phyloP scores from a whole-genome alignment of 2,113 vertebrate genomes.

The Conger conger region DNA sequence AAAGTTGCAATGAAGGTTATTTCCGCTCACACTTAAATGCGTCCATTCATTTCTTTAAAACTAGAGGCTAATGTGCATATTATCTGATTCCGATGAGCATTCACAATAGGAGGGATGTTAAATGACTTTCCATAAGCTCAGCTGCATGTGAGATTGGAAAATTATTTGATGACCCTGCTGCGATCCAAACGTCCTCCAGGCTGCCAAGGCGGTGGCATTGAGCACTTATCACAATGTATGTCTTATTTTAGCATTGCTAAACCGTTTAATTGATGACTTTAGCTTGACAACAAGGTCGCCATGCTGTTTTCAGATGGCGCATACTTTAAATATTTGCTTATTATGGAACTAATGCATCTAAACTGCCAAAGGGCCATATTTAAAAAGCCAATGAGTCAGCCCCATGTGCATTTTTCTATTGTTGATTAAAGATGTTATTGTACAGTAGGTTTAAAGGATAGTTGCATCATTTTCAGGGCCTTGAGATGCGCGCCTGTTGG shows the following conservation, averaged over 20 bases:
- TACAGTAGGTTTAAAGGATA: no score
- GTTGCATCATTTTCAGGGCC: no score
- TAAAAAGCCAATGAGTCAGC: no score
- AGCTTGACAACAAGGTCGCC: background rate
- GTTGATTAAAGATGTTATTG: no score
- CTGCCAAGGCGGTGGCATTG: background rate
- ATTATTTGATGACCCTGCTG: background rate
- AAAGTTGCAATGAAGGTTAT: background rate
- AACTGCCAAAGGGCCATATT: background rate
- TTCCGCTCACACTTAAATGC: constrained; percentile 12
- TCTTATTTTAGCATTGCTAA: background rate
- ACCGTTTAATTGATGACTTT: background rate
- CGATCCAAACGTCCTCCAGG: background rate
- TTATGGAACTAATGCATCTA: background rate
- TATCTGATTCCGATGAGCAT: background rate
- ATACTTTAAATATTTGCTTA: background rate
- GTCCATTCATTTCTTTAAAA: constrained; percentile 21
- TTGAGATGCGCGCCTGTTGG: no score
- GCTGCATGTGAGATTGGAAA: background rate
- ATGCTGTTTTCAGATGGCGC: background rate
- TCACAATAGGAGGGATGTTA: background rate
- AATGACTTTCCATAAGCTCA: background rate
- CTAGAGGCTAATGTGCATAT: constrained; percentile 18
- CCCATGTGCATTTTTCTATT: no score
- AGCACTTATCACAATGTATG: background rate